Evolutionary conservation across 2,797 vertebrate species (phyloP).

Genomic region (Chrysolophus pictus): DNA sequence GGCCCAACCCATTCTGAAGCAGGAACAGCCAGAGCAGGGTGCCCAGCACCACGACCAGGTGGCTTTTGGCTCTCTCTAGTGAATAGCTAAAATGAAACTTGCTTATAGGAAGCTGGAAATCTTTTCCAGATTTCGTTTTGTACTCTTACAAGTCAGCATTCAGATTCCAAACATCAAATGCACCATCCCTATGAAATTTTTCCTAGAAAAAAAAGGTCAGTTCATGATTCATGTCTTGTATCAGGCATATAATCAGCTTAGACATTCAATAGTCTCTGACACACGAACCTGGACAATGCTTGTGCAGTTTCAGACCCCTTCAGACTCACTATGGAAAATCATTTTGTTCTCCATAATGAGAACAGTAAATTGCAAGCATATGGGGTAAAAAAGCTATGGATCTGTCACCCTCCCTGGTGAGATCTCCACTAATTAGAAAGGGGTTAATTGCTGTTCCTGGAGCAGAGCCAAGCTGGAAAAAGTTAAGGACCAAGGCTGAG

Average conservation of each 20-base stretch:
- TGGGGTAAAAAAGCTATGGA: background rate
- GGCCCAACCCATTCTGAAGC: background rate
- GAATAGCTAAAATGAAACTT: background rate
- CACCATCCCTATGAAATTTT: background rate
- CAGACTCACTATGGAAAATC: conserved; percentile 32
- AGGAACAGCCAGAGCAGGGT: background rate
- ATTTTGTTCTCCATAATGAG: conserved; percentile 6
- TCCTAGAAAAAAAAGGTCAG: background rate
- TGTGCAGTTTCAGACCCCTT: background rate
- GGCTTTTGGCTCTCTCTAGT: background rate
- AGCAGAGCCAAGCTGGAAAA: background rate
- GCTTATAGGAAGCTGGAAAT: background rate
- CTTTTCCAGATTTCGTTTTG: background rate
- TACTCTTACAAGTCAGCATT: background rate
- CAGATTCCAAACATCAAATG: background rate
- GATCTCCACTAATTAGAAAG: conserved; percentile 19
- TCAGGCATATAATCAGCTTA: conserved; percentile 41
- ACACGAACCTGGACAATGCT: conserved; percentile 32
- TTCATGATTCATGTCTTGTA: background rate
- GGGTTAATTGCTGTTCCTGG: conserved; percentile 27
- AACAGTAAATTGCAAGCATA: conserved; percentile 47
- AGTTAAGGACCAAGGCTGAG: background rate
- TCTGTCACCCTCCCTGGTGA: background rate
- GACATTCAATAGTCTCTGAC: conserved; percentile 15
- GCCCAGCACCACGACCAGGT: background rate